Percentiles rank a stretch among this genome's conserved stretches.
Conservation (phyloP, 1,140 invertebrate genomes). For the Araneus ventricosus region DNA sequence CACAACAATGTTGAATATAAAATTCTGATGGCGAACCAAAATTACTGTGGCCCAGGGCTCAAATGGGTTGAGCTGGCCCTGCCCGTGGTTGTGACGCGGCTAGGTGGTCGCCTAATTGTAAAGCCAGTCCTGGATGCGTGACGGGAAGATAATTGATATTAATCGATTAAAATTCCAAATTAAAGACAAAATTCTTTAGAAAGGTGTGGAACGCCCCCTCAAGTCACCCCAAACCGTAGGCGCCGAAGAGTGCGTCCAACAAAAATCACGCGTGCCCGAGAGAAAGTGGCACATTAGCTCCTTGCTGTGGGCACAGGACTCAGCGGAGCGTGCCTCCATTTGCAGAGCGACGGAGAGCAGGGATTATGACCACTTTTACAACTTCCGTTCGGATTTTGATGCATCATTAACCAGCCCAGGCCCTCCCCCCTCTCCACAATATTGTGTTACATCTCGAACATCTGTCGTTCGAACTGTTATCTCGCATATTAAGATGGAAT, state of each 20-base stretch:
- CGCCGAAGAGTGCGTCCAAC: too few relatives aligned
- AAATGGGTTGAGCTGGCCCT: too few relatives aligned
- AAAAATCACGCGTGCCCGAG: not conserved
- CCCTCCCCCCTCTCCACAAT: not conserved
- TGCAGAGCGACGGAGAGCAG: slow-evolving; percentile 47
- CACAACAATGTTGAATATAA: too few relatives aligned
- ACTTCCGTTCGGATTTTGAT: slow-evolving; percentile 73
- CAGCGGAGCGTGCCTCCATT: slow-evolving; percentile 70
- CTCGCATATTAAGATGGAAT: not conserved
- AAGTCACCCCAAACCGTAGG: too few relatives aligned
- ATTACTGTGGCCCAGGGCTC: too few relatives aligned
- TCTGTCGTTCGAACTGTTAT: slow-evolving; percentile 44
- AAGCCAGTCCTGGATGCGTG: too few relatives aligned
- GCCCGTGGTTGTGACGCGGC: too few relatives aligned
- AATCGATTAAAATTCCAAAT: too few relatives aligned
- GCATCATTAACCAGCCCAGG: slow-evolving; percentile 46
- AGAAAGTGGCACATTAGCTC: not conserved
- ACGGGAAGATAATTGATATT: too few relatives aligned
- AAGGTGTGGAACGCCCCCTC: too few relatives aligned
- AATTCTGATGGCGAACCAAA: too few relatives aligned
- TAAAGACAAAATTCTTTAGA: not conserved
- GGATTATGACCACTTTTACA: slow-evolving; percentile 75
- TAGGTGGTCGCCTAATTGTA: too few relatives aligned
- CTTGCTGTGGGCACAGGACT: slow-evolving; percentile 19
- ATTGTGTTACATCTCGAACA: slow-evolving; percentile 63